Evolutionary conservation across 1,140 invertebrate species (phyloP).

Genomic region (Lineus longissimus): DNA sequence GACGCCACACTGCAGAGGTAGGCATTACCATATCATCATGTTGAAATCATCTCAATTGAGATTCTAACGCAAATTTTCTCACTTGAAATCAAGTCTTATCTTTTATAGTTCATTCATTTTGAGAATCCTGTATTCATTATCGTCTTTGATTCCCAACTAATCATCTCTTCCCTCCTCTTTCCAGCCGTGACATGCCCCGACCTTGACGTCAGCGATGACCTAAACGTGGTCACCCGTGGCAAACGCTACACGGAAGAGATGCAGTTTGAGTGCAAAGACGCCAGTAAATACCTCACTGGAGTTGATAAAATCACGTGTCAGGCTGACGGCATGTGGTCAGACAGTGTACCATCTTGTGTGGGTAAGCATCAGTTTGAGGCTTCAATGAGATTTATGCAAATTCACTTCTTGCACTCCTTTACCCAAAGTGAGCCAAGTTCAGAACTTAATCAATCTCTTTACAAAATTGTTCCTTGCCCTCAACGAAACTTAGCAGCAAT

Average conservation of each 20-base stretch:
- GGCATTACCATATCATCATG: not conserved
- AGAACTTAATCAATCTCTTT: no score
- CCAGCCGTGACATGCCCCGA: not conserved
- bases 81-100: no score
- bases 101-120: no score
- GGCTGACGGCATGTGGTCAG: not conserved
- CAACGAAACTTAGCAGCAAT: no score
- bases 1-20: not conserved
- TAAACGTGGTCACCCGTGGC: not conserved
- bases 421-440: no score
- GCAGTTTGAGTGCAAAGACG: not conserved
- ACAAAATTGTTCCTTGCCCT: no score
- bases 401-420: no score
- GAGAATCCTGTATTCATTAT: no score
- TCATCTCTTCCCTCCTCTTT: not conserved
- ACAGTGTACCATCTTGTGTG: not conserved
- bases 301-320: not conserved
- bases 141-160: no score
- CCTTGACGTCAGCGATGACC: not conserved
- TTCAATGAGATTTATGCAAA: no score
- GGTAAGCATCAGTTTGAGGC: not conserved
- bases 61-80: no score
- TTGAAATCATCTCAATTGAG: no score
- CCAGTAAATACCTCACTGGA: not conserved
- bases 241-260: not conserved